Conservation (phyloP, 1,140 invertebrate species). For the Drosophila parvula region DNA sequence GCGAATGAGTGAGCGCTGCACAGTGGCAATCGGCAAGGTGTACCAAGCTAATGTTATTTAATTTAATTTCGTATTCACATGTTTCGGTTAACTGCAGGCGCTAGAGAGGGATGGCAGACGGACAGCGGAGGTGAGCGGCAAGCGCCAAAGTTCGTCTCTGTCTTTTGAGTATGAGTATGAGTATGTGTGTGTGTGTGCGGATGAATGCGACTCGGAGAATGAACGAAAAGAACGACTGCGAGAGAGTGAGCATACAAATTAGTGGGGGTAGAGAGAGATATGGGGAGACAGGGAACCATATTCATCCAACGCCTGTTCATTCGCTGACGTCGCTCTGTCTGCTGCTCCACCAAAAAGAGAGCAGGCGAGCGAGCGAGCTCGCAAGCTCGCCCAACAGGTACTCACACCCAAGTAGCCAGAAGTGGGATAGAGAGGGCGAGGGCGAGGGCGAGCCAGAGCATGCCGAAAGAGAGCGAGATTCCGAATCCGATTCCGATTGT, state of each 20-base stretch:
- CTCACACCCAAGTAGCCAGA: neutral
- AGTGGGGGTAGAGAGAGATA: neutral
- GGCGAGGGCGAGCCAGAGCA: constrained; percentile 27
- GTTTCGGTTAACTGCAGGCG: constrained; percentile 26
- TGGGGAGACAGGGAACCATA: constrained; percentile 17
- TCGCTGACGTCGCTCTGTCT: constrained; percentile 70
- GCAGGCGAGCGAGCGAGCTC: neutral
- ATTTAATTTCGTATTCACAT: constrained; percentile 80
- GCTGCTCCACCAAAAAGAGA: constrained; percentile 38
- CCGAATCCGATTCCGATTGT: constrained; percentile 16
- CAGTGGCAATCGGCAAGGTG: constrained; percentile 78
- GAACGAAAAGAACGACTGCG: constrained; percentile 25
- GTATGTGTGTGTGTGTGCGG: constrained; percentile 37
- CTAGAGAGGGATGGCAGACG: constrained; percentile 40
- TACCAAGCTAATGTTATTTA: constrained; percentile 80
- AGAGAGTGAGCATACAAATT: constrained; percentile 1
- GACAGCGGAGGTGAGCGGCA: constrained; percentile 48
- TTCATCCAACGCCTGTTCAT: constrained; percentile 51
- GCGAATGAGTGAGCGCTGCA: constrained; percentile 24
- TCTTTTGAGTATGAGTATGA: constrained; percentile 9
- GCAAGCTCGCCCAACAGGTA: constrained; percentile 14
- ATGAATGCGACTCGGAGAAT: constrained; percentile 42
- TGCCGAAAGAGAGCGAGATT: constrained; percentile 5
- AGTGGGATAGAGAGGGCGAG: neutral
- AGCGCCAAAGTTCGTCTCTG: constrained; percentile 51